These are phyloP conservation scores for Pseudococcus viburni DNA, from an alignment of 2,888 invertebrate genomes.

Conservation along the genomic window DNA sequence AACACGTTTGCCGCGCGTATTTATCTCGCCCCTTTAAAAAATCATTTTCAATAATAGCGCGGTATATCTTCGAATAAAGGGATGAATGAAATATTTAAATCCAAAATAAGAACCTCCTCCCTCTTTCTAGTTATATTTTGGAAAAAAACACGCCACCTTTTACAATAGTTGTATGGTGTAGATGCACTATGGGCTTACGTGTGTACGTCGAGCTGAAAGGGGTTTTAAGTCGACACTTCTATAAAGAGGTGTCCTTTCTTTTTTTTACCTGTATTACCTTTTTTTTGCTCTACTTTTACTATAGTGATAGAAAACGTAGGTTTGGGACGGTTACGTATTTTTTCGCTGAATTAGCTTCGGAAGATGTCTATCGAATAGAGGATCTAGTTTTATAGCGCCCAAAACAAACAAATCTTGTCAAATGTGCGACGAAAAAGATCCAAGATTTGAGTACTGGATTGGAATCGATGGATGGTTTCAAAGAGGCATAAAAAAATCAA, in stretches of 20 bases:
- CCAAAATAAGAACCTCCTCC: slow-evolving; percentile 58
- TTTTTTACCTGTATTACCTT: slow-evolving; percentile 5
- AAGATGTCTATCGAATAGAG: background rate
- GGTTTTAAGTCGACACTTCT: slow-evolving; percentile 60
- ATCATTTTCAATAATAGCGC: slow-evolving; percentile 64
- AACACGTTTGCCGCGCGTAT: slow-evolving; percentile 62
- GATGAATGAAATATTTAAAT: slow-evolving; percentile 64
- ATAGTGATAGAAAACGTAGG: background rate
- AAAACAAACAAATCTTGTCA: too few relatives aligned
- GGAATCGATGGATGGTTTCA: too few relatives aligned
- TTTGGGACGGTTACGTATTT: background rate
- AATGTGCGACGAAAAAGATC: too few relatives aligned
- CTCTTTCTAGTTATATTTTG: slow-evolving; percentile 22
- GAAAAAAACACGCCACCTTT: slow-evolving; percentile 61
- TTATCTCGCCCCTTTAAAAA: slow-evolving; percentile 65
- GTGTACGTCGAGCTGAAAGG: slow-evolving; percentile 51
- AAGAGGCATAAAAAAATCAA: too few relatives aligned
- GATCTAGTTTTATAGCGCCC: too few relatives aligned
- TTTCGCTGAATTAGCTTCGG: slow-evolving; percentile 19
- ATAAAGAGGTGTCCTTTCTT: slow-evolving; percentile 32
- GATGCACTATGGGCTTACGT: slow-evolving; percentile 29
- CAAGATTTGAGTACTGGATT: too few relatives aligned
- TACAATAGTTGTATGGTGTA: slow-evolving; percentile 30
- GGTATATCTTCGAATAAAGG: slow-evolving; percentile 60
- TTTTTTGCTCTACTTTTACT: background rate